Conservation (phyloP, 2,113 vertebrate genomes). For the Psilopsiagon aurifrons region DNA sequence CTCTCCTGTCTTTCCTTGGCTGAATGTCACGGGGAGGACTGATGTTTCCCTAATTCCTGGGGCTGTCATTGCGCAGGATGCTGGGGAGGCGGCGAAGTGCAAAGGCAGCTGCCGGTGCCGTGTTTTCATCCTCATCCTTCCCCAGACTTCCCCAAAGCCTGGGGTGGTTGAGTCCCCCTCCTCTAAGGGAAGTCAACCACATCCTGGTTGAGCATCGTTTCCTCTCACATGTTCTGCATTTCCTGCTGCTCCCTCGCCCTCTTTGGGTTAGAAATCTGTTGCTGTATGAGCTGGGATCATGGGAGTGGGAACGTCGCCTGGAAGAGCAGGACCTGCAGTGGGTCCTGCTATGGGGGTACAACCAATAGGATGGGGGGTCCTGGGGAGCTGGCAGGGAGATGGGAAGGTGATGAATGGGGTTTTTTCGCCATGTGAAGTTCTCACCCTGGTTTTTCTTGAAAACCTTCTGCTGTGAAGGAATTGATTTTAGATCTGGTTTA, state of each 20-base stretch:
- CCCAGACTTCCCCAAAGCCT: neutral
- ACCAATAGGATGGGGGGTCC: no score
- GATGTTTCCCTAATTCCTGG: neutral
- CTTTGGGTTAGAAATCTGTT: neutral
- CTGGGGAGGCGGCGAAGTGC: neutral
- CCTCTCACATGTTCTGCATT: neutral
- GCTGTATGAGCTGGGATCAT: fast-evolving
- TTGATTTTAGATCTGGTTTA: neutral
- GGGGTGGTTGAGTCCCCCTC: neutral
- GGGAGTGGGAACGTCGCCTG: neutral
- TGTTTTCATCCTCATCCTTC: neutral
- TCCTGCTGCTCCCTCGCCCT: slow-evolving; percentile 17
- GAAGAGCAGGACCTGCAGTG: neutral
- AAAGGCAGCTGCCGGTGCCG: neutral
- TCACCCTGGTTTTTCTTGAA: neutral
- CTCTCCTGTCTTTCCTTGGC: neutral
- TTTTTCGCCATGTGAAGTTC: neutral
- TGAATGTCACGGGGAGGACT: neutral
- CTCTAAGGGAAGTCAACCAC: neutral
- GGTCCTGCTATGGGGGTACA: neutral
- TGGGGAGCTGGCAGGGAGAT: fast-evolving
- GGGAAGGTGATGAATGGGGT: fast-evolving
- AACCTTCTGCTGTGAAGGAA: neutral
- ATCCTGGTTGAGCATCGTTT: neutral
- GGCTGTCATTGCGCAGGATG: neutral